Conservation (phyloP, 2,888 invertebrate genomes). For the Cinara cedri region DNA sequence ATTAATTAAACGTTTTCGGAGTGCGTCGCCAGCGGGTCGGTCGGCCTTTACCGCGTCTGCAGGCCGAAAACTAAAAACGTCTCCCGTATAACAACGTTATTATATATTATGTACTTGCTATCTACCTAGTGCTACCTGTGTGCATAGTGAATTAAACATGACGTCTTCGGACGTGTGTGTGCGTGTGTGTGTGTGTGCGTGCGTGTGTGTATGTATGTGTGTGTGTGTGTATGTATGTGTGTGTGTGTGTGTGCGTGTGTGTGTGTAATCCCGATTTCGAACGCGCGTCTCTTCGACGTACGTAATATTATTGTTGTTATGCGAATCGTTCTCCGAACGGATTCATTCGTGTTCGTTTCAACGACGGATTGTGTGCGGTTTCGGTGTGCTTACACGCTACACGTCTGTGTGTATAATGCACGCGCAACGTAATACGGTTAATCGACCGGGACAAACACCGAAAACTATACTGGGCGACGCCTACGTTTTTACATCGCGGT, state of each 20-base stretch:
- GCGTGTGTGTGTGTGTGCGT: neutral
- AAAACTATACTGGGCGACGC: too few relatives aligned
- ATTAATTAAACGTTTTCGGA: slow-evolving; percentile 47
- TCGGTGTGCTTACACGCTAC: neutral
- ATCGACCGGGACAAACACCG: neutral
- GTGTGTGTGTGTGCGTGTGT: neutral
- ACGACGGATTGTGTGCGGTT: slow-evolving; percentile 1
- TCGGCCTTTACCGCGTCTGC: neutral
- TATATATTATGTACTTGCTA: too few relatives aligned
- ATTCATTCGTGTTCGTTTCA: slow-evolving; percentile 38
- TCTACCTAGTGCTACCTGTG: too few relatives aligned
- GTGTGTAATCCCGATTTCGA: too few relatives aligned
- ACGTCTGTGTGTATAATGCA: neutral
- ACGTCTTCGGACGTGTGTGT: neutral
- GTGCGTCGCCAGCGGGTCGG: slow-evolving; percentile 11
- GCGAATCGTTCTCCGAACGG: neutral
- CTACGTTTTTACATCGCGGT: too few relatives aligned
- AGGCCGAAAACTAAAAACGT: slow-evolving; percentile 21
- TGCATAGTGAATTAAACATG: slow-evolving; percentile 36
- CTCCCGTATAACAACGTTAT: too few relatives aligned
- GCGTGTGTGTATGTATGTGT: neutral
- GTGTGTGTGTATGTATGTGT: neutral
- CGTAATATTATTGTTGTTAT: too few relatives aligned
- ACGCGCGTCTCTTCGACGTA: too few relatives aligned
- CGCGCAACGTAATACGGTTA: neutral